These are phyloP conservation scores for Eristalis tenax DNA, from an alignment of 2,888 invertebrate species.

Conservation along the genomic window DNA sequence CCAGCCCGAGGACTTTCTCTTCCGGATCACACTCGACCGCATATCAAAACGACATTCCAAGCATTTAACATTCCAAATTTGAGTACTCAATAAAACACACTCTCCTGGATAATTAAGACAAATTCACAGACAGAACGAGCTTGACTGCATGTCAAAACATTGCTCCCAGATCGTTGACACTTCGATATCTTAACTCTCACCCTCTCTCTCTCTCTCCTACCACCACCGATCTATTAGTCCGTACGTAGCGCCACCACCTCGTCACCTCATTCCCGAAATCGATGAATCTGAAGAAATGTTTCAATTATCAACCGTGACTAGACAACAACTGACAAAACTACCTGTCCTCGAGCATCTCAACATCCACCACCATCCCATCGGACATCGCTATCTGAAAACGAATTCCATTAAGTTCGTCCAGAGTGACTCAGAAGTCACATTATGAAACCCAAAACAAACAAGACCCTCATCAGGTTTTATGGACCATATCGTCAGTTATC, in stretches of 20 bases:
- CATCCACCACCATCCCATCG: background rate
- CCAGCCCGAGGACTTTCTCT: background rate
- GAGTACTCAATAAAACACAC: background rate
- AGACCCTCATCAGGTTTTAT: conserved; percentile 1
- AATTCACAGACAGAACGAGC: background rate
- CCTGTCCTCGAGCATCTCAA: background rate
- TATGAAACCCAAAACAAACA: background rate
- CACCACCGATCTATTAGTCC: background rate
- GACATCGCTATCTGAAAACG: background rate
- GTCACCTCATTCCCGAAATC: background rate
- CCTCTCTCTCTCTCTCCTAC: background rate
- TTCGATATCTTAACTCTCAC: background rate
- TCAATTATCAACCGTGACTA: conserved; percentile 1
- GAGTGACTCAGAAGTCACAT: background rate
- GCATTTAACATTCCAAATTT: background rate
- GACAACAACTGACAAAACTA: conserved; percentile 1
- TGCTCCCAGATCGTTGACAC: background rate
- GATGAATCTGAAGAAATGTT: background rate
- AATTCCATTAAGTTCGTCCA: conserved; percentile 1
- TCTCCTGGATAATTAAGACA: background rate
- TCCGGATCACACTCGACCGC: background rate
- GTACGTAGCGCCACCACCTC: background rate
- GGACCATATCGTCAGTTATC: background rate
- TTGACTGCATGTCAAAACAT: background rate
- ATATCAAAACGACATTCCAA: background rate